Conservation (phyloP, 2,113 vertebrate genomes). For the Macquaria australasica region DNA sequence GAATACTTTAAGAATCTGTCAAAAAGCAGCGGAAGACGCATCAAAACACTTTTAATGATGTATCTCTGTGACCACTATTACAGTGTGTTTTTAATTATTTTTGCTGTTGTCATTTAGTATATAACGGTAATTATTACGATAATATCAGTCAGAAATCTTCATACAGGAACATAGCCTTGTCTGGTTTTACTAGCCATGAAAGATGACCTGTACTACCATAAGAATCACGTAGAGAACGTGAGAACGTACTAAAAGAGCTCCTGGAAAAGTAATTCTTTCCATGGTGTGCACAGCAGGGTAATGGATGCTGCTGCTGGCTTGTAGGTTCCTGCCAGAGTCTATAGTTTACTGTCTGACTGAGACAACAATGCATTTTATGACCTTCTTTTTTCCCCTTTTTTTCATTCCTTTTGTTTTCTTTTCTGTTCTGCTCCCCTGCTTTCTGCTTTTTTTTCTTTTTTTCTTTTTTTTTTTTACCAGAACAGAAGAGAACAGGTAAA, state of each 20-base stretch:
- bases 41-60: background rate
- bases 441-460: background rate
- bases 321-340: conserved; percentile 11
- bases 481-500: background rate
- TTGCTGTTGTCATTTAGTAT: background rate
- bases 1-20: background rate
- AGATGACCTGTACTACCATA: conserved; percentile 1
- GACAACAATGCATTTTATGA: conserved; percentile 8
- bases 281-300: conserved; percentile 26
- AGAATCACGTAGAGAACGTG: background rate
- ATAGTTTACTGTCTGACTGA: conserved; percentile 27
- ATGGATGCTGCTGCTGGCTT: conserved; percentile 20
- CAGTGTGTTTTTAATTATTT: background rate
- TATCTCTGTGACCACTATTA: background rate
- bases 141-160: background rate
- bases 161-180: background rate
- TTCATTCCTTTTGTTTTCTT: background rate
- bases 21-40: background rate
- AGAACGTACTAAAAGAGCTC: conserved; percentile 2
- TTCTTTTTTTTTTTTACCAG: background rate
- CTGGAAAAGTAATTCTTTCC: conserved; percentile 51
- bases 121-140: background rate
- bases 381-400: no score
- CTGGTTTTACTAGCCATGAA: conserved; percentile 17
- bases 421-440: background rate